A percentile compares a stretch with the other conserved stretches of the same genome.
Evolutionary conservation across 2,113 vertebrate genomes (phyloP).

Genomic region (Setophaga kirtlandii): DNA sequence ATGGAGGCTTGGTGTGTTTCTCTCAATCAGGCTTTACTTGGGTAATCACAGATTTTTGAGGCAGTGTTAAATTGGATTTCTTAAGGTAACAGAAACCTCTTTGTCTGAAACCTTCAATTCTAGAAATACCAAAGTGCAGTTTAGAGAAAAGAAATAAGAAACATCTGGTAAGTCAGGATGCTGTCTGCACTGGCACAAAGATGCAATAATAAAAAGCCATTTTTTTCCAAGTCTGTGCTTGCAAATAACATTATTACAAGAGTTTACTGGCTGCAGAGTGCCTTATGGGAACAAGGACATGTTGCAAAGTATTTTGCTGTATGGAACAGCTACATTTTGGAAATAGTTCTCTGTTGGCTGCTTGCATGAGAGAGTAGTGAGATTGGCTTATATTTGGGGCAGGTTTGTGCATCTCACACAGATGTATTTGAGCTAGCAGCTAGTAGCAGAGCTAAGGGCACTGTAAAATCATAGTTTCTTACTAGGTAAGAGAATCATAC

Average conservation of each 20-base stretch:
- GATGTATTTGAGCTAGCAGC: not conserved
- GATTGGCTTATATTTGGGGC: not conserved
- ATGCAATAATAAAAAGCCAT: conserved; percentile 55
- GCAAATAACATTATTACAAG: conserved; percentile 74
- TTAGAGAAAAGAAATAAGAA: conserved; percentile 72
- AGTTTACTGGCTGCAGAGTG: conserved; percentile 66
- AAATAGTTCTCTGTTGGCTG: conserved; percentile 53
- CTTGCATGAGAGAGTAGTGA: conserved; percentile 7
- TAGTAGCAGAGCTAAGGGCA: not conserved
- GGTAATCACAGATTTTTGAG: not conserved
- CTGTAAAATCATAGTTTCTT: not conserved
- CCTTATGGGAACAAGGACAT: conserved; percentile 62
- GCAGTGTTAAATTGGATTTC: conserved; percentile 20
- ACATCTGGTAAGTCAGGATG: conserved; percentile 69
- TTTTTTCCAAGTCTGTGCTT: conserved; percentile 66
- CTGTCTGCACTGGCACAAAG: conserved; percentile 53
- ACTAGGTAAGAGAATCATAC: not conserved
- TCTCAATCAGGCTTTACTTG: not conserved
- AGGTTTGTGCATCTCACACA: conserved; percentile 1
- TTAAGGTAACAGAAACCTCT: conserved; percentile 51
- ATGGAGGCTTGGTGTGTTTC: not conserved
- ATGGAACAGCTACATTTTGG: conserved; percentile 64
- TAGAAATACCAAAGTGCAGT: conserved; percentile 6
- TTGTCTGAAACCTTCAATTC: conserved; percentile 63
- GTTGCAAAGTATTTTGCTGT: conserved; percentile 61